Evolutionary conservation across 2,888 invertebrate genomes (phyloP).

Genomic region (Conistra vaccinii): DNA sequence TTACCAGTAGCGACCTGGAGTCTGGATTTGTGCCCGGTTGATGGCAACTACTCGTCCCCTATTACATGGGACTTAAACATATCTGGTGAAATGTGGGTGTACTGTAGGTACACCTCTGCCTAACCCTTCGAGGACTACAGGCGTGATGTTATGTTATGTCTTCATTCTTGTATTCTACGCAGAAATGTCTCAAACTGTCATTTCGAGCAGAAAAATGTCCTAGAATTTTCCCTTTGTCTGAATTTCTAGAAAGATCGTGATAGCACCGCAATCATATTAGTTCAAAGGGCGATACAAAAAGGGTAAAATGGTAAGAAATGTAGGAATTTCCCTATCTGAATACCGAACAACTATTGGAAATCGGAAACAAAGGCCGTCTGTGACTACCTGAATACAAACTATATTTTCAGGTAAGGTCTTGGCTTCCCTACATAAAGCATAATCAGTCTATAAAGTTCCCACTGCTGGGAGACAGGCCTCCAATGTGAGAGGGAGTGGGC

Average conservation of each 20-base stretch:
- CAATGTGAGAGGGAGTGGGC: not conserved
- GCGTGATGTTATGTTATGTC: not conserved
- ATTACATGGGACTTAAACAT: not conserved
- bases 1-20: not conserved
- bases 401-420: not conserved
- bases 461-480: not conserved
- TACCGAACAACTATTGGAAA: slow-evolving; percentile 2
- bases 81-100: not conserved
- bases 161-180: not conserved
- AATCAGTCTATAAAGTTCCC: not conserved
- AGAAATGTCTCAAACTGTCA: not conserved
- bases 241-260: not conserved
- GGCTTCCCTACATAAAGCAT: not conserved
- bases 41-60: not conserved
- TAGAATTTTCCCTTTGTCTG: not conserved
- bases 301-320: slow-evolving; percentile 5
- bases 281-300: slow-evolving; percentile 6
- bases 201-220: not conserved
- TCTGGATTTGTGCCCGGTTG: not conserved
- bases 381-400: not conserved
- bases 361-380: not conserved
- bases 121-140: no score
- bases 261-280: slow-evolving; percentile 18
- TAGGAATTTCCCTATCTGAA: slow-evolving; percentile 22
- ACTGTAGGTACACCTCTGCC: not conserved